A percentile compares a stretch with the other conserved stretches of the same genome.
phyloP scores from a whole-genome alignment of 2,797 vertebrate species.

The Gymnodraco acuticeps region DNA sequence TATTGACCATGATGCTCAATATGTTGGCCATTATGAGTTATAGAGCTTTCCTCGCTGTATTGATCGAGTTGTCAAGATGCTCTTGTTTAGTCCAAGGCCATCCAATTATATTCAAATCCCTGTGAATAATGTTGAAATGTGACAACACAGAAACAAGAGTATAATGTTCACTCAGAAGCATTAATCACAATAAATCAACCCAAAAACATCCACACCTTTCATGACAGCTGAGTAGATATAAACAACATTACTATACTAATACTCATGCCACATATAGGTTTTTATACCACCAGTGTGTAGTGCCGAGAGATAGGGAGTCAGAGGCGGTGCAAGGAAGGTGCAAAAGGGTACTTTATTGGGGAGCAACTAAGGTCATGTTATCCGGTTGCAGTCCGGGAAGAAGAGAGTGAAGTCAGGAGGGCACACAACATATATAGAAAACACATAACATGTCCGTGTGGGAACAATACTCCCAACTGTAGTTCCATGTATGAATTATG shows the following conservation, averaged over 20 bases:
- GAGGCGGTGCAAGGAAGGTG: too few relatives aligned
- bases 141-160: slow-evolving; percentile 15
- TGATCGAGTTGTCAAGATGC: slow-evolving; percentile 42
- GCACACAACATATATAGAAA: too few relatives aligned
- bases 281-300: neutral
- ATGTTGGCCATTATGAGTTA: slow-evolving; percentile 49
- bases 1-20: slow-evolving; percentile 50
- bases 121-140: slow-evolving; percentile 30
- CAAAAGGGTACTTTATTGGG: too few relatives aligned
- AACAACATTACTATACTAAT: slow-evolving; percentile 8
- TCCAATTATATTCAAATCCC: slow-evolving; percentile 29
- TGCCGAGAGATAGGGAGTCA: too few relatives aligned
- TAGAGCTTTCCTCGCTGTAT: slow-evolving; percentile 40
- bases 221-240: slow-evolving; percentile 1
- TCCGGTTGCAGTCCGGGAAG: too few relatives aligned
- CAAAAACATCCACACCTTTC: slow-evolving; percentile 3
- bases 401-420: too few relatives aligned
- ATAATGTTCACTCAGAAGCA: slow-evolving; percentile 11
- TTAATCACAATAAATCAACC: slow-evolving; percentile 7
- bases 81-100: slow-evolving; percentile 53
- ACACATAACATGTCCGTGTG: too few relatives aligned
- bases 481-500: too few relatives aligned
- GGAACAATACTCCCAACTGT: too few relatives aligned
- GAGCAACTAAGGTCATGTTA: too few relatives aligned
- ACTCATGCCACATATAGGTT: neutral